Evolutionary conservation across 2,888 invertebrate species (phyloP).

Genomic region (Octodonta nipae): DNA sequence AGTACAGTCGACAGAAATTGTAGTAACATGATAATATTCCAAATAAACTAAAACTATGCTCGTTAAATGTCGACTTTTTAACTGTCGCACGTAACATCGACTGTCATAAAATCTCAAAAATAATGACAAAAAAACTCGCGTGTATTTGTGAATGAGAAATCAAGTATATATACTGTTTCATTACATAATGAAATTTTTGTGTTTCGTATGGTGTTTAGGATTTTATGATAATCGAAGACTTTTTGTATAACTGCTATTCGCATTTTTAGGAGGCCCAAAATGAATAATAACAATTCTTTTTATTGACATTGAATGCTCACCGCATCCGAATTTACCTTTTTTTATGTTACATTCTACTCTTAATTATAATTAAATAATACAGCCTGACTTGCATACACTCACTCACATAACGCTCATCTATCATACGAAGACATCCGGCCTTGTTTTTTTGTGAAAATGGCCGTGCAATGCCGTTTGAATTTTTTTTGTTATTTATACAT

Average conservation of each 20-base stretch:
- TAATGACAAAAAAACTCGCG: too few relatives aligned
- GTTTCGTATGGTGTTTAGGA: too few relatives aligned
- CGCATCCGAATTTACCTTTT: slow-evolving; percentile 15
- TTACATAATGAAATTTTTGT: too few relatives aligned
- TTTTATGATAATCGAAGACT: too few relatives aligned
- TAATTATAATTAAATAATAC: slow-evolving; percentile 28
- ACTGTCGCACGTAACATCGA: too few relatives aligned
- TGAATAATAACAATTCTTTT: slow-evolving; percentile 1
- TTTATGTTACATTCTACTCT: slow-evolving; percentile 16
- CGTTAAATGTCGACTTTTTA: too few relatives aligned
- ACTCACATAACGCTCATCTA: slow-evolving; percentile 3
- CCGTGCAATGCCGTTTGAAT: slow-evolving; percentile 4
- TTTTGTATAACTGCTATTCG: slow-evolving; percentile 14
- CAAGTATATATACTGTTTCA: too few relatives aligned
- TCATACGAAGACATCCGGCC: not conserved
- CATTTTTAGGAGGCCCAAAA: slow-evolving; percentile 12
- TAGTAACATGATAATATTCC: too few relatives aligned
- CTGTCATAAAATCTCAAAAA: too few relatives aligned
- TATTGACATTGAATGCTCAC: slow-evolving; percentile 19
- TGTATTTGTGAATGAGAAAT: too few relatives aligned
- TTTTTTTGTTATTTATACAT: slow-evolving; percentile 21
- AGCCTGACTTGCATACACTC: slow-evolving; percentile 33
- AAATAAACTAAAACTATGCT: too few relatives aligned
- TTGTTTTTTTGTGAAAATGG: not conserved
- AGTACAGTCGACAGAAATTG: too few relatives aligned